Conservation (phyloP, 1,140 invertebrate species). For the Cyclina sinensis region DNA sequence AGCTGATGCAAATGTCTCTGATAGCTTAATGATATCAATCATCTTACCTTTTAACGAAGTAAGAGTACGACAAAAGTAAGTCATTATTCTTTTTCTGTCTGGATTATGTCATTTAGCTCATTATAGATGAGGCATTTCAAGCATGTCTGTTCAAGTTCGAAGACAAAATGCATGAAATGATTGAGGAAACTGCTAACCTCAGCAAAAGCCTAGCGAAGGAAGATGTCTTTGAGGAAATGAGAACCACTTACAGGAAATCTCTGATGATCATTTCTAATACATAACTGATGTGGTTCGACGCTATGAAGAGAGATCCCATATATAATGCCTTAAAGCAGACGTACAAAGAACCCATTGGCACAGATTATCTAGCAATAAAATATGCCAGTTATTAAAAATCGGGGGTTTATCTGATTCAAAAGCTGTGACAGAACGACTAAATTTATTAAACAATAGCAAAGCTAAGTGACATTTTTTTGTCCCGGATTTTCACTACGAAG, state of each 20-base stretch:
- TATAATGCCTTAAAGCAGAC: neutral
- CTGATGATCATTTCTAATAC: constrained; percentile 9
- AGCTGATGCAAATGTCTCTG: too few species aligned
- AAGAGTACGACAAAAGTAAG: too few species aligned
- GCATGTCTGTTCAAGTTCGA: neutral
- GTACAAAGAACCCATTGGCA: neutral
- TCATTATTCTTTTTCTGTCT: too few species aligned
- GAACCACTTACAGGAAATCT: neutral
- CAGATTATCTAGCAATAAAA: constrained; percentile 3
- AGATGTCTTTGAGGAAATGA: constrained; percentile 37
- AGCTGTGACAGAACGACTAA: too few species aligned
- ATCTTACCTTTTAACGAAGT: too few species aligned
- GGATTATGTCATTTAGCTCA: too few species aligned
- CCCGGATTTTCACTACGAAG: too few species aligned
- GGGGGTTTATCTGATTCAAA: too few species aligned
- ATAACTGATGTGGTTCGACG: constrained; percentile 8
- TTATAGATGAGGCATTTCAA: neutral
- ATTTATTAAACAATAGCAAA: too few species aligned
- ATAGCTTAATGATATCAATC: too few species aligned
- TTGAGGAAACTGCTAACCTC: neutral
- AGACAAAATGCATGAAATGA: neutral
- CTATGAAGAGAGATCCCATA: constrained; percentile 21
- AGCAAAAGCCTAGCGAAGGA: neutral
- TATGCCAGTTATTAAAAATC: too few species aligned
- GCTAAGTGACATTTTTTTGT: too few species aligned